These are phyloP conservation scores for Meliscaeva auricollis DNA, from an alignment of 2,888 invertebrate genomes.

Conservation along the genomic window DNA sequence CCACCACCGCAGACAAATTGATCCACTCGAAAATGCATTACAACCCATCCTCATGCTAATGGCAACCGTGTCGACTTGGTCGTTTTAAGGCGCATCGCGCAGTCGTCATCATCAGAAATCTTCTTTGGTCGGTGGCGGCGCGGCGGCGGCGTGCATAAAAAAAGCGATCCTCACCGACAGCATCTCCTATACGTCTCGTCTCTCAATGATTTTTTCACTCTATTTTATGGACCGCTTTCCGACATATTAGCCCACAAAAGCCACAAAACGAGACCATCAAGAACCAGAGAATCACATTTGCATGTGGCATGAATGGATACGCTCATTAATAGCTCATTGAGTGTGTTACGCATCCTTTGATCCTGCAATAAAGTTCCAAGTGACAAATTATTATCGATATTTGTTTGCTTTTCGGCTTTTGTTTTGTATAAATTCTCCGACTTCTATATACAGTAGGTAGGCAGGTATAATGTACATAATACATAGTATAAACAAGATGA, in stretches of 20 bases:
- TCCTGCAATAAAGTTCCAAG: constrained; percentile 80
- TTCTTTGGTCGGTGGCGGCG: constrained; percentile 20
- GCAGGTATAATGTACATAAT: neutral
- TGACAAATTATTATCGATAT: constrained; percentile 83
- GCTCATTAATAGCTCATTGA: constrained; percentile 75
- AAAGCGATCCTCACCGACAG: constrained; percentile 49
- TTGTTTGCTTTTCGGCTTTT: constrained; percentile 53
- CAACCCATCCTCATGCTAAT: constrained; percentile 77
- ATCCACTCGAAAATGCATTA: constrained; percentile 82
- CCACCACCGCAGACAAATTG: constrained; percentile 79
- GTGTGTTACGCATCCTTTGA: constrained; percentile 78
- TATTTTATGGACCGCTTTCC: constrained; percentile 78
- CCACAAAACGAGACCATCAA: constrained; percentile 49
- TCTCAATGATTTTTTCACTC: constrained; percentile 48
- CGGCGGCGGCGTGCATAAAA: constrained; percentile 32
- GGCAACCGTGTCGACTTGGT: constrained; percentile 50
- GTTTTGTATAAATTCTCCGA: neutral
- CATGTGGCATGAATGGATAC: constrained; percentile 68
- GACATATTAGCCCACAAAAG: constrained; percentile 47
- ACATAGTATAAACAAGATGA: too few relatives aligned
- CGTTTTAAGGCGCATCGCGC: constrained; percentile 28
- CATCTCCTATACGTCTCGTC: constrained; percentile 36
- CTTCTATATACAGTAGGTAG: neutral
- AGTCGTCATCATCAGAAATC: constrained; percentile 34
- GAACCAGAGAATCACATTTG: constrained; percentile 53